Evolutionary conservation across 2,797 vertebrate genomes (phyloP), one percentile per base, ranked within the genome.

Genomic region (Lepilemur septentrionalis): DNA sequence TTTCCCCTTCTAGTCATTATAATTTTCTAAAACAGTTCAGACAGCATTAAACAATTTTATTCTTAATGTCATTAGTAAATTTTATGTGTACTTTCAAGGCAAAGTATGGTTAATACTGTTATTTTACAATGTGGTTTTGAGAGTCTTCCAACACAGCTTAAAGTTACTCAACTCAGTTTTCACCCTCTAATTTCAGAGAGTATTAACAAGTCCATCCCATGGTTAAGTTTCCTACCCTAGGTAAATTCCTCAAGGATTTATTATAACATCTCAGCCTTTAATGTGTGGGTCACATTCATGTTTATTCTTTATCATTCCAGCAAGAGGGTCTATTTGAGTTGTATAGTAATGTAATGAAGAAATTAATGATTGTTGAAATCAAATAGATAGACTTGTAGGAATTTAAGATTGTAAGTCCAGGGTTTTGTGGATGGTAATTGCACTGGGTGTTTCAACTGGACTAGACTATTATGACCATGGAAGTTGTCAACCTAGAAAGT

Each of bases 401-500:
- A 96, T 59, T 38, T 32, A 94, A 91, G 38, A 61, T 90, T 87
- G n/a, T 90, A 61, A 61, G 89, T 50, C 57, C 18, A 94, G 70
- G 25, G 35, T 75, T 52, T 79, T 86, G 25, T 95, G 78, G 73
- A 8, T 78, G 46, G 6, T 90, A 95, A 94, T 96, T 95, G 95
- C 85, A 70, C 91, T 73, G 41, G 67, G 38, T 88, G 82, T 96
- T 97, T 97, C 97, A 97, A 90, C 96, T 97, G 94, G 96, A 96
- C 79, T 96, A 89, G 93, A 92, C 95, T 97, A 59, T 98, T 98
- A 98, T 97, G 97, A 99, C 96, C 93, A 95, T 95, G 96, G 96
- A 94, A 97, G 87, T 98, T 98, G 98, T 98, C 98, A 93, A 98
- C 78, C 96, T 98, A 98, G 98, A 99, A 99, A 98, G 89, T 95